Evolutionary conservation across 2,797 vertebrate genomes (phyloP).

Genomic region (Oceanodroma leucorhoa): DNA sequence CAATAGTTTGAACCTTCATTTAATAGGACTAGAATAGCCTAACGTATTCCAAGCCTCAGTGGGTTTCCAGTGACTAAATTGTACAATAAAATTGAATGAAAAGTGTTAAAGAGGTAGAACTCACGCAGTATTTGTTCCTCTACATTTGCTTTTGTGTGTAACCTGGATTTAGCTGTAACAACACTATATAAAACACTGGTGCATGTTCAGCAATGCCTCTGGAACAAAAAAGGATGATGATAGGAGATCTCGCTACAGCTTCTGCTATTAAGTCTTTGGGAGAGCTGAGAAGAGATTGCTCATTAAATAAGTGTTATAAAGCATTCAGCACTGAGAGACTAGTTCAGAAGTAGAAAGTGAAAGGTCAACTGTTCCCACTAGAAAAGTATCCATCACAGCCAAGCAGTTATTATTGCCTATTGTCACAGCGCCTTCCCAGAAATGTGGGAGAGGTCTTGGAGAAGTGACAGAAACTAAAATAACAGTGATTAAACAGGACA

Average conservation of each 20-base stretch:
- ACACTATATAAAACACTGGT: not conserved
- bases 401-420: conserved; percentile 3
- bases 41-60: not conserved
- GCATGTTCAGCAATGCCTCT: not conserved
- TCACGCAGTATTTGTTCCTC: not conserved
- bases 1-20: not conserved
- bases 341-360: conserved; percentile 44
- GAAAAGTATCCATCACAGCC: not conserved
- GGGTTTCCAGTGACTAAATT: not conserved
- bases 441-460: not conserved
- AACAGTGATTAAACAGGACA: not conserved
- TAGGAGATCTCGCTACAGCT: conserved; percentile 54
- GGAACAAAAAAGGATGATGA: conserved; percentile 41
- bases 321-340: conserved; percentile 24
- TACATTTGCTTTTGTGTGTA: not conserved
- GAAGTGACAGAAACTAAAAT: not conserved
- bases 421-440: conserved; percentile 12
- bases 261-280: conserved; percentile 57
- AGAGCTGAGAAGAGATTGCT: conserved; percentile 49
- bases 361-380: conserved; percentile 26
- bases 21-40: not conserved
- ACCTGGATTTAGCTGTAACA: not conserved
- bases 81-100: not conserved
- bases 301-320: conserved; percentile 55
- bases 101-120: conserved; percentile 4